Base-by-base conservation (phyloP, 1,140 invertebrate species). In the Branchinecta lindahli region DNA sequence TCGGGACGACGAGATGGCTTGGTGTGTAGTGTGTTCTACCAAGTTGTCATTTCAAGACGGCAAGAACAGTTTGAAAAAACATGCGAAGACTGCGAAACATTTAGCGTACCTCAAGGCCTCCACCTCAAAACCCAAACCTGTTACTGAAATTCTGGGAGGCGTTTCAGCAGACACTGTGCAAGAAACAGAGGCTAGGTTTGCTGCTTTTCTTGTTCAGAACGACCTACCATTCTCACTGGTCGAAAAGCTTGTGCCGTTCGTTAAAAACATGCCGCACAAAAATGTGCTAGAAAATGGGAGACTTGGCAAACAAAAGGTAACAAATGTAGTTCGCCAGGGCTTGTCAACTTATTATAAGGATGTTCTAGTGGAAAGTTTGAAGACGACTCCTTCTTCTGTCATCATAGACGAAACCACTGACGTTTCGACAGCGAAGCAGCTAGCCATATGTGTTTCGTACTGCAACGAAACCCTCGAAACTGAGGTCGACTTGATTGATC, bases 201-300 rank as follows among this genome's bases (percentile, higher is more conserved):
- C 66, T 8, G 66, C n/a, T 67, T 67, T 8, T 67, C n/a, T 67
- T 18, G n/a, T n/a, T 12, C 20, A 8, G n/a, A 67, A 67, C 44
- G n/a, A 67, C 18, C 8, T 67, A 67, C 66, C 66, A 8, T 67
- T 67, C 18, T 67, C 66, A 8, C 66, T 8, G 18, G 18, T 67
- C 20, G 66, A 67, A 8, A 67, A 67, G 8, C n/a, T 67, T 67
- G 8, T 67, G 20, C 66, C 20, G n/a, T 8, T 44, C 8, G 10
- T 67, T 8, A 67, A 67, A 8, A 67, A 8, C 20, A 21, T 8
- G 8, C 44, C 8, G 66, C 20, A n/a, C n/a, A n/a, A n/a, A n/a
- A n/a, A n/a, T n/a, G n/a, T n/a, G n/a, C n/a, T n/a, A n/a, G n/a
- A n/a, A n/a, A 67, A 67, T 12, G 8, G 20, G n/a, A 8, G n/a